These are phyloP conservation scores for Rhincodon typus DNA, from an alignment of 2,797 vertebrate genomes.

Conservation along the genomic window DNA sequence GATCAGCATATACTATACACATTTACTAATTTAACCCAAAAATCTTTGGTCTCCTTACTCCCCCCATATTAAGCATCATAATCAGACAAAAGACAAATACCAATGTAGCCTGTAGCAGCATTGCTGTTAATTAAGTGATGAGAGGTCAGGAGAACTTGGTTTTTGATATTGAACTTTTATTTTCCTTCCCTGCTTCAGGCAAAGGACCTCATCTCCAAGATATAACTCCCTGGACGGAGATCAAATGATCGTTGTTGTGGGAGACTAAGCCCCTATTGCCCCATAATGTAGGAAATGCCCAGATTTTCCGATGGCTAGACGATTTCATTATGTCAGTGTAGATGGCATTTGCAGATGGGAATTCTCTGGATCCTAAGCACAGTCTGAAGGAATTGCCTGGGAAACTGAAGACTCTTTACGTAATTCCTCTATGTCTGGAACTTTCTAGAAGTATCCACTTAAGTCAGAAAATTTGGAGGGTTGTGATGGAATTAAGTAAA, in stretches of 20 bases:
- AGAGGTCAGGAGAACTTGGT: background rate
- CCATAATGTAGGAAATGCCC: background rate
- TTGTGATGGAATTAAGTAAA: too few relatives aligned
- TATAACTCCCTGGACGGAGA: background rate
- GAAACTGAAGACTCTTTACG: too few relatives aligned
- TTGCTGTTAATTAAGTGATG: background rate
- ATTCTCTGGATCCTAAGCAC: too few relatives aligned
- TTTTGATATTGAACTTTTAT: background rate
- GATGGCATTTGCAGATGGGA: too few relatives aligned
- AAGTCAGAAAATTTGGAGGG: too few relatives aligned
- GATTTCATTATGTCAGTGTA: too few relatives aligned
- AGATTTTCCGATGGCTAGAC: too few relatives aligned
- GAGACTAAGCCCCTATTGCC: background rate
- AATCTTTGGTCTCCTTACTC: background rate
- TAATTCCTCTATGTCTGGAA: too few relatives aligned
- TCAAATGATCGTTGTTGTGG: background rate
- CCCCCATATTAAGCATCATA: background rate
- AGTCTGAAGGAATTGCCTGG: too few relatives aligned
- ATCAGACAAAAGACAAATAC: background rate
- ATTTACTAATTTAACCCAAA: background rate
- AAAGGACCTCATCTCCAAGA: background rate
- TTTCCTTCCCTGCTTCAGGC: background rate
- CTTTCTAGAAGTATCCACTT: too few relatives aligned
- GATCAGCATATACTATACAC: background rate
- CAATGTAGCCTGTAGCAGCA: background rate